Conservation (phyloP, 1,140 invertebrate species). For the Muscidifurax raptorellus region DNA sequence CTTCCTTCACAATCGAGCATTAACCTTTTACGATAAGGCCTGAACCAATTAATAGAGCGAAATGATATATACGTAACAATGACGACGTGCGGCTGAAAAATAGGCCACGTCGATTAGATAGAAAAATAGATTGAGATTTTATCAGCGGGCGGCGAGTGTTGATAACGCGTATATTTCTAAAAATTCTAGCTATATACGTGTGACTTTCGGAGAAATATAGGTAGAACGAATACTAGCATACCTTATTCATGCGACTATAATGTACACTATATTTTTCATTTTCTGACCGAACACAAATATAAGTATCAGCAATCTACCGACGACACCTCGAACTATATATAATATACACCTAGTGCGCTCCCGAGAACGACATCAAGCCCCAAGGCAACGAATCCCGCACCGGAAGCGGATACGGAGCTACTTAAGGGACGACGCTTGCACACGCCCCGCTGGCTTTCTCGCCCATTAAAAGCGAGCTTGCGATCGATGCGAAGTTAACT, state of each 20-base stretch:
- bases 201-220: too few relatives aligned
- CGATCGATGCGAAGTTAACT: constrained; percentile 15
- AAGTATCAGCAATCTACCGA: too few relatives aligned
- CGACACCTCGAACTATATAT: too few relatives aligned
- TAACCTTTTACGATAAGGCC: background rate
- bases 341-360: background rate
- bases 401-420: constrained; percentile 34
- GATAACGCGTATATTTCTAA: background rate
- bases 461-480: constrained; percentile 22
- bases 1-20: background rate
- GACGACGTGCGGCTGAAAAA: background rate
- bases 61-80: background rate
- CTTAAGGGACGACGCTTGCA: constrained; percentile 21
- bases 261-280: too few relatives aligned
- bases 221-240: too few relatives aligned
- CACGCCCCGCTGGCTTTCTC: constrained; percentile 31
- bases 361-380: background rate
- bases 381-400: background rate
- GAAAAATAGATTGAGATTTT: background rate
- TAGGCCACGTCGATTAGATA: background rate
- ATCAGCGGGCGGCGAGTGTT: background rate
- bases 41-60: background rate
- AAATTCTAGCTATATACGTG: too few relatives aligned
- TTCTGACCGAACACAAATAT: too few relatives aligned
- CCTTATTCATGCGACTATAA: too few relatives aligned